Evolutionary conservation across 2,888 invertebrate species (phyloP).

Genomic region (Chrysolina americana): DNA sequence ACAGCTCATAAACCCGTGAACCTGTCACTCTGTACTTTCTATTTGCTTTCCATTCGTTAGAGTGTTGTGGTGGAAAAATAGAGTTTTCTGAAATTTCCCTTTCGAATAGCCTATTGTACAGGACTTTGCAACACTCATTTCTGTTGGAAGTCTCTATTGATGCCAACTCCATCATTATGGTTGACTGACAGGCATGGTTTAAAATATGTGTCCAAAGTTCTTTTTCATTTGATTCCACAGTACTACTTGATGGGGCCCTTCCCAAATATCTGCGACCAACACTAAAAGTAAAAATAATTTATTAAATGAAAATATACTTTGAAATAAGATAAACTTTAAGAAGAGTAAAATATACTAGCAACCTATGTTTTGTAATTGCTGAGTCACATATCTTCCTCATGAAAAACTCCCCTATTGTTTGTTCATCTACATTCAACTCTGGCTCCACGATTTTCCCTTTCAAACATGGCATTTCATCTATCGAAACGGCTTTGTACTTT

Average conservation of each 20-base stretch:
- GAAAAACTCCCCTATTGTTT: not conserved
- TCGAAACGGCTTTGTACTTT: conserved; percentile 15
- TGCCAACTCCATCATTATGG: not conserved
- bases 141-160: not conserved
- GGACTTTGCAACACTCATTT: conserved; percentile 10
- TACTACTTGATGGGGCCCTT: not conserved
- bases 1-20: not conserved
- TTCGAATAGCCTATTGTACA: not conserved
- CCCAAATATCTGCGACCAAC: not conserved
- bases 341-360: conserved; percentile 1
- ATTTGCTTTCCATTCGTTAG: not conserved
- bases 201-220: conserved; percentile 11
- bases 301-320: not conserved
- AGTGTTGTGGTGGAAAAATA: not conserved
- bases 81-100: not conserved
- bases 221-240: not conserved
- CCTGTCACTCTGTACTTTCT: conserved; percentile 21
- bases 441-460: conserved; percentile 2
- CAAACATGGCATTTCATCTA: conserved; percentile 10
- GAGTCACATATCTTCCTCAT: not conserved
- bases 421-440: not conserved
- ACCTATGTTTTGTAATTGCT: not conserved
- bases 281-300: not conserved
- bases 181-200: conserved; percentile 13
- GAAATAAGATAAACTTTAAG: not conserved